phyloP scores from a whole-genome alignment of 2,797 vertebrate genomes.

The Pyrocephalus nanus region DNA sequence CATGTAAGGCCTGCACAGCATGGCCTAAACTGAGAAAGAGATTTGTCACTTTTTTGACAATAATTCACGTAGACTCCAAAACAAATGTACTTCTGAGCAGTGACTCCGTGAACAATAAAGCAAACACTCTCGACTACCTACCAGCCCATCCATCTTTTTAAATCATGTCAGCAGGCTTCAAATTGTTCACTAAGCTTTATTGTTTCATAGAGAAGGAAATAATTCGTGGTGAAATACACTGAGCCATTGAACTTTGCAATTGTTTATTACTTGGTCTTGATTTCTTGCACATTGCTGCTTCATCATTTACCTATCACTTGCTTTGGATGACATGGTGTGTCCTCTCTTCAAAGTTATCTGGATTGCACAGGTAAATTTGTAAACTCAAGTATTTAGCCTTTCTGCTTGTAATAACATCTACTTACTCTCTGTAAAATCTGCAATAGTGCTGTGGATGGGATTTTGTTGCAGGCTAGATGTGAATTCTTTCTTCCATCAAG shows the following conservation, averaged over 20 bases:
- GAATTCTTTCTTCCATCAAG: background rate
- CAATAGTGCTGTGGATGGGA: background rate
- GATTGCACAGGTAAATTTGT: background rate
- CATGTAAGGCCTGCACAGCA: background rate
- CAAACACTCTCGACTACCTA: background rate
- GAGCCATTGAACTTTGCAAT: slow-evolving; percentile 40
- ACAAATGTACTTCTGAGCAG: slow-evolving; percentile 42
- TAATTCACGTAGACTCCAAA: slow-evolving; percentile 41
- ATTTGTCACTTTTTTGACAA: slow-evolving; percentile 54
- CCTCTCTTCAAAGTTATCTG: background rate
- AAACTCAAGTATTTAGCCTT: background rate
- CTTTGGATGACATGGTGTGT: background rate
- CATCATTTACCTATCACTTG: slow-evolving; percentile 10
- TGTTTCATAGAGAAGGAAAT: slow-evolving; percentile 25
- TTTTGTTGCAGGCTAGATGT: background rate
- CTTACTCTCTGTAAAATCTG: background rate
- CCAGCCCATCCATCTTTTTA: slow-evolving; percentile 53
- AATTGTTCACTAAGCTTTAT: slow-evolving; percentile 16
- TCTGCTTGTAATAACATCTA: background rate
- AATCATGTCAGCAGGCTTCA: slow-evolving; percentile 46
- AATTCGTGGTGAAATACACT: background rate
- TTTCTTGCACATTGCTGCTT: slow-evolving; percentile 1
- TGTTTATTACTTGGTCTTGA: slow-evolving; percentile 29
- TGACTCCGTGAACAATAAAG: slow-evolving; percentile 8
- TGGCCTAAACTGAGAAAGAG: background rate